Base-by-base conservation (phyloP, 1,140 invertebrate species). In the Zaprionus taronus region DNA sequence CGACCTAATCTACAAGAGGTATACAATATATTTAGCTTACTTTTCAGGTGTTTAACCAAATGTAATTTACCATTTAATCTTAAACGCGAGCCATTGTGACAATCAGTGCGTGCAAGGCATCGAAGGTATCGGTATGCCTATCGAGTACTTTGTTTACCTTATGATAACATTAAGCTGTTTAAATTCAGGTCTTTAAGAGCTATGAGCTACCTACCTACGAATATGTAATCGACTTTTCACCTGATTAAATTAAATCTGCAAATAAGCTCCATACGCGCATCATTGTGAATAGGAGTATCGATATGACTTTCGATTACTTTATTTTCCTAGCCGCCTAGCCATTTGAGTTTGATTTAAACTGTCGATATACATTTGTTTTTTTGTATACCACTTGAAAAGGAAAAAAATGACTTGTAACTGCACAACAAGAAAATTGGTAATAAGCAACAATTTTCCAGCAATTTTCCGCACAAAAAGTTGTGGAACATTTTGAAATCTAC, bases 401-500 rank as follows among this genome's bases (percentile, higher is more conserved):
- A 41, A 41, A 41, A 41, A 41, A n/a, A 41, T 7, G 5, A 41
- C 38, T n/a, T 41, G 15, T 5, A 44, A 17, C 6, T n/a, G n/a
- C 0, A 44, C 15, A 41, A 41, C 5, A 41, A 44, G 15, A 44
- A 44, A 44, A n/a, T 17, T n/a, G 41, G 2, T 44, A 17, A 47
- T 47, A 47, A 47, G 41, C 20, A 22, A 51, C 47, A 24, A 51
- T 51, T 51, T 51, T 51, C 20, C 20, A 24, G 47, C 47, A 51
- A 24, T 47, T 47, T 47, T 47, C n/a, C n/a, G 41, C 41, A 47
- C 20, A 51, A 51, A 51, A 14, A 51, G 4, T 24, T 51, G 47
- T 24, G 4, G 20, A 20, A 14, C 20, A 51, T 12, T 51, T 51
- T 12, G 47, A 22, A 51, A 51, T 24, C 20, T 24, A 51, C 47